Base-by-base conservation (phyloP, 2,113 vertebrate genomes). In the Platycercus adscitus region DNA sequence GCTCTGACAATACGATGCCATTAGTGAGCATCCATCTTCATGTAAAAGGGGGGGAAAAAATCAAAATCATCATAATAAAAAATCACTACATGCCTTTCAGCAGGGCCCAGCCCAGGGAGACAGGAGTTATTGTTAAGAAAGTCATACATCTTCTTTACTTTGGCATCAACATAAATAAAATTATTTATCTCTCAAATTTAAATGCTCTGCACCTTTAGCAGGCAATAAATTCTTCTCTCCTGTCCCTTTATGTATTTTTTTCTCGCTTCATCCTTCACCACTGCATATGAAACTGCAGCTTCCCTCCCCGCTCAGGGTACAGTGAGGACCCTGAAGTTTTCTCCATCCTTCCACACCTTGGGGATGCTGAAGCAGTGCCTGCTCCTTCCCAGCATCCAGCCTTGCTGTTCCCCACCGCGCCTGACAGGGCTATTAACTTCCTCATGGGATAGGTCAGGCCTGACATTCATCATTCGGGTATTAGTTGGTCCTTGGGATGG, bases 401-500 rank as follows among this genome's bases (percentile, higher is more conserved):
- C 24, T 26, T 9, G 11, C 41, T 69, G 37, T 16, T n/a, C 29
- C 35, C n/a, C 7, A 1, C 6, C 5, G 5, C 33, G 61, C 13
- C 65, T 60, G 56, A 5, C 24, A 5, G 85, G 17, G 82, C 55
- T 53, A 7, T 20, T 66, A 28, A 6, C 25, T 18, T 56, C 49
- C 28, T 89, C 82, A 37, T 93, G 87, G 56, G 92, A 85, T 84
- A 97, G 97, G 90, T 98, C 98, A 97, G 96, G 81, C 96, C 93
- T 96, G 97, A 83, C 78, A 94, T 98, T 96, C 95, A 95, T 97
- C 85, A 73, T 97, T 96, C 96, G 96, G 96, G 96, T 66, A 84
- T 95, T 97, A 96, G 98, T 97, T 98, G 96, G 95, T 97, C 96
- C 97, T 96, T 91, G 97, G 97, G 96, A 92, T 94, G 83, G 91